phyloP scores from a whole-genome alignment of 2,113 vertebrate species.

The Notarius lentiginosus region DNA sequence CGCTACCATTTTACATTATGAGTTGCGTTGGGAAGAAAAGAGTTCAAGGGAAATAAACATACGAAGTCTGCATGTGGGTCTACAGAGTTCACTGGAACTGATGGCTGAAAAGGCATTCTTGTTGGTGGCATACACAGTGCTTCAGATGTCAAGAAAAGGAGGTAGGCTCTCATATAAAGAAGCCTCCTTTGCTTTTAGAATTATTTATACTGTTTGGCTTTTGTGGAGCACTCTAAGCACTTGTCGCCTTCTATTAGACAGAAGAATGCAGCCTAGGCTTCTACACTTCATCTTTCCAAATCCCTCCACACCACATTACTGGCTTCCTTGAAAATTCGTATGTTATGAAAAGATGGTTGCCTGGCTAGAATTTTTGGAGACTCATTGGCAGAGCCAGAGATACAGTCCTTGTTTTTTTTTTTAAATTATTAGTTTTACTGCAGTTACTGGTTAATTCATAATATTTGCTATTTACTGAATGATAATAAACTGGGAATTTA shows the following conservation, averaged over 20 bases:
- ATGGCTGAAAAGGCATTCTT: constrained; percentile 21
- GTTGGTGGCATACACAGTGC: constrained; percentile 31
- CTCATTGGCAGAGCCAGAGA: not conserved
- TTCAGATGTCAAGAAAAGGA: constrained; percentile 43
- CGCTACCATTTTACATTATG: not conserved
- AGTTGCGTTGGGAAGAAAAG: not conserved
- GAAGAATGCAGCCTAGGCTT: constrained; percentile 60
- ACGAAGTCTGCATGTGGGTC: not conserved
- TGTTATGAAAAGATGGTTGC: not conserved
- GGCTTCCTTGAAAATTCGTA: not conserved
- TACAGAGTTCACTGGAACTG: constrained; percentile 18
- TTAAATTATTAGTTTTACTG: not conserved
- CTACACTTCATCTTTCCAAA: constrained; percentile 53
- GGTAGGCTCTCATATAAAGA: constrained; percentile 69
- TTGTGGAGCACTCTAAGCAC: constrained; percentile 75
- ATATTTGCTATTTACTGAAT: not conserved
- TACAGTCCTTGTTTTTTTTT: not conserved
- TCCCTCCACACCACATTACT: constrained; percentile 36
- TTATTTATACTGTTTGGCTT: constrained; percentile 78
- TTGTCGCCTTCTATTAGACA: constrained; percentile 79
- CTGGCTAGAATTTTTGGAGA: not conserved
- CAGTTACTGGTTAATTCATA: not conserved
- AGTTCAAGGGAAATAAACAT: not conserved
- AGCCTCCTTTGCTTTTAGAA: constrained; percentile 78
- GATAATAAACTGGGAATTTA: not conserved